Base-by-base conservation (phyloP, 2,888 invertebrate genomes). In the Oscheius sp. region DNA sequence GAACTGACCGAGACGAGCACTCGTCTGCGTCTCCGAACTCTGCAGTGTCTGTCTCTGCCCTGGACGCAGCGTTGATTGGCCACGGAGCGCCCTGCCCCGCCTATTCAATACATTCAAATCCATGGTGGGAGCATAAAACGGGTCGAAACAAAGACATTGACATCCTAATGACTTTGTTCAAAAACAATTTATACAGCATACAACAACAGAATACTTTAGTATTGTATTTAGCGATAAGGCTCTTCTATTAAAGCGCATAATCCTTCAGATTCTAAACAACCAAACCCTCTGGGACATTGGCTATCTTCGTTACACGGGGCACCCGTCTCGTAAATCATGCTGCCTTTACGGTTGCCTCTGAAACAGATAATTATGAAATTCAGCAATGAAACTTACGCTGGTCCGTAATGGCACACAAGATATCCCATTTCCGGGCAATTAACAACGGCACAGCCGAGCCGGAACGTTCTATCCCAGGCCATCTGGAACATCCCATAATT, bases 381-480 rank as follows among this genome's bases (percentile, higher is more conserved):
- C 21, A 21, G 21, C 21, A 68, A 33, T 29, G 2, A 50, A 7
- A 63, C 79, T 71, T 62, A 81, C 78, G 81, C 79, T 59, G 81
- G 81, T 48, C 81, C 79, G 68, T 81, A 81, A 57, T 81, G 81
- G 73, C 81, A 81, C 47, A 81, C 81, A n/a, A 81, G 75, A 66
- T 78, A 81, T 21, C 79, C 78, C 81, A 81, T 81, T 21, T 76
- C 72, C 2, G 79, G 79, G 29, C 81, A 81, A 60, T 78, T 76
- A 4, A 76, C 73, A 4, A 81, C 76, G 55, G 78, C 76, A 73
- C 81, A 81, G 11, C 81, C 81, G 9, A 81, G 72, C 5, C 79
- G 78, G 48, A 73, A 81, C 9, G 76, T 78, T 63, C 77, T 70
- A 59, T 79, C 79, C 81, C 81, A 81, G 32, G 81, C 81, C 81